Base-by-base conservation (phyloP, 2,888 invertebrate species). In the Caenorhabditis wallacei region DNA sequence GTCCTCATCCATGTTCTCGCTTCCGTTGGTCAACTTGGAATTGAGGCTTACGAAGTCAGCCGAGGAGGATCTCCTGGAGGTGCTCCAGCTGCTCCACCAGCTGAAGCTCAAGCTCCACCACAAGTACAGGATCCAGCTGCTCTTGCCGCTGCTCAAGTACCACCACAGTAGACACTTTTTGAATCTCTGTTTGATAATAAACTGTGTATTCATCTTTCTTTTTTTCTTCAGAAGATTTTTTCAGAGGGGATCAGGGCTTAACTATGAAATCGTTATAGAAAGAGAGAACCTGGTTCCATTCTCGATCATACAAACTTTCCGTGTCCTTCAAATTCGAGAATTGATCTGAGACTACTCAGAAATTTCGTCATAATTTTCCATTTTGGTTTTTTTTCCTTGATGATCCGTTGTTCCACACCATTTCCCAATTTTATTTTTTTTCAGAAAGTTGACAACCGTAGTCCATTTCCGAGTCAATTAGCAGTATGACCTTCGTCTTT, bases 1-100 rank as follows among this genome's bases (percentile, higher is more conserved):
- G 82, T 83, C 13, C 74, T 83, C 56, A 74, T 83, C 48, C 82
- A 83, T 48, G 79, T 80, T n/a, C 68, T 83, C 24, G 82, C 82
- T 5, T 68, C 82, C 0, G 59, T 75, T 48, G 82, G 82, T 64
- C 82, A 83, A 64, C 70, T 83, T 35, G 82, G 82, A 70, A 69
- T 79, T 22, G 82, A 83, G 64, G 82, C 70, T 7, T 83, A 83
- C 37, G 82, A 83, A 75, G 72, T 79, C 18, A 79, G 66, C 64
- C 69, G 63, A 54, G 68, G 61, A 48, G 68, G 68, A 57, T 51
- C 69, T 11, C 22, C 74, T 1, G 72, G 48, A 61, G 75, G 57
- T 10, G 37, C 69, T n/a, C 43, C n/a, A 13, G 59, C n/a, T 35
- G 61, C 53, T 71, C 56, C 54, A 56, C 64, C 56, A n/a, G 63